phyloP scores from a whole-genome alignment of 2,113 vertebrate genomes.

The Ammospiza nelsoni region DNA sequence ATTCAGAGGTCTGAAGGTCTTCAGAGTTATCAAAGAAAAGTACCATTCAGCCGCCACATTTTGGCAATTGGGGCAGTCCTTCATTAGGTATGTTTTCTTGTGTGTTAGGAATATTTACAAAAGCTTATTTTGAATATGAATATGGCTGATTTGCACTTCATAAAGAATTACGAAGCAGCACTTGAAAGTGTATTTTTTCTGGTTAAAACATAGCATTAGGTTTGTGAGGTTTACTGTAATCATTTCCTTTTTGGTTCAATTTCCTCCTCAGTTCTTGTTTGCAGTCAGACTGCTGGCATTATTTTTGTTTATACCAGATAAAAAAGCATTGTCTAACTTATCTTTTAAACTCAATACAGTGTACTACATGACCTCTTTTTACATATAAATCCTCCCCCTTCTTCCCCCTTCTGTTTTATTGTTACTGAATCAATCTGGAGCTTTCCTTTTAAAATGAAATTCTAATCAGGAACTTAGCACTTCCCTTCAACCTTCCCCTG shows the following conservation, averaged over 20 bases:
- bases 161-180: rapidly evolving
- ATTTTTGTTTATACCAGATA: constrained; percentile 22
- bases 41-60: neutral
- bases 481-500: neutral
- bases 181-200: neutral
- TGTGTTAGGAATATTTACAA: neutral
- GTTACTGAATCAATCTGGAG: neutral
- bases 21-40: neutral
- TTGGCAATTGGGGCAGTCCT: neutral
- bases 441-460: neutral
- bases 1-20: neutral
- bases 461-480: constrained; percentile 7
- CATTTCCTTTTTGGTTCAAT: neutral
- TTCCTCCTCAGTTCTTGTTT: constrained; percentile 7
- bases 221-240: neutral
- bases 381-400: neutral
- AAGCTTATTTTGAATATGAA: neutral
- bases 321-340: constrained; percentile 43
- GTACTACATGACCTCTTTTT: neutral
- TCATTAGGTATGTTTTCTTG: neutral
- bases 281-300: neutral
- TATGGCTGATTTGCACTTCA: neutral
- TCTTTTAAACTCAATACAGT: neutral
- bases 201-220: neutral
- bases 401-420: neutral